These are phyloP conservation scores for Tinamus guttatus DNA, from an alignment of 2,113 vertebrate genomes.

Conservation along the genomic window DNA sequence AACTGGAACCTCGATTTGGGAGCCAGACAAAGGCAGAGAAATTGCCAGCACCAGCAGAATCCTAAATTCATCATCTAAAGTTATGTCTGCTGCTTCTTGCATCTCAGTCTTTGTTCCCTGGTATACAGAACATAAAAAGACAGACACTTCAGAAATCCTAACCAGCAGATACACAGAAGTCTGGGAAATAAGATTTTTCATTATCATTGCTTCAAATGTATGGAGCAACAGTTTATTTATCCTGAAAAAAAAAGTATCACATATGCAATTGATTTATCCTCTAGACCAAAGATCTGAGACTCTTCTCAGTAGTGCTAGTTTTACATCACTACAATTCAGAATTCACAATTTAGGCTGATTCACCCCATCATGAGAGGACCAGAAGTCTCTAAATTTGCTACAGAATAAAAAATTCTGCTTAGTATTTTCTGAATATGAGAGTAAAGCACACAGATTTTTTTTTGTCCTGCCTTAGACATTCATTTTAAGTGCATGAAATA, in stretches of 20 bases:
- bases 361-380: background rate
- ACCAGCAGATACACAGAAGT: background rate
- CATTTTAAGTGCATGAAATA: background rate
- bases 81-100: background rate
- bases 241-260: background rate
- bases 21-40: background rate
- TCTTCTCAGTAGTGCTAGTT: background rate
- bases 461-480: background rate
- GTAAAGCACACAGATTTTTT: background rate
- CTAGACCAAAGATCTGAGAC: background rate
- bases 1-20: background rate
- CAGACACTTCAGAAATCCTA: constrained; percentile 23
- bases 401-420: background rate
- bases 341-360: background rate
- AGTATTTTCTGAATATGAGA: background rate
- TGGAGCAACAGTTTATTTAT: background rate
- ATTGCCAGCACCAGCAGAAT: background rate
- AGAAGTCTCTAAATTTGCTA: background rate
- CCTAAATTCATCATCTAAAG: background rate
- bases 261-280: background rate
- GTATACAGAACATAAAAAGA: background rate
- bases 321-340: background rate
- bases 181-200: constrained; percentile 40
- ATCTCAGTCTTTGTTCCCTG: background rate
- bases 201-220: background rate